These are phyloP conservation scores for Erethizon dorsatum DNA, from an alignment of 2,797 vertebrate genomes.

Conservation along the genomic window DNA sequence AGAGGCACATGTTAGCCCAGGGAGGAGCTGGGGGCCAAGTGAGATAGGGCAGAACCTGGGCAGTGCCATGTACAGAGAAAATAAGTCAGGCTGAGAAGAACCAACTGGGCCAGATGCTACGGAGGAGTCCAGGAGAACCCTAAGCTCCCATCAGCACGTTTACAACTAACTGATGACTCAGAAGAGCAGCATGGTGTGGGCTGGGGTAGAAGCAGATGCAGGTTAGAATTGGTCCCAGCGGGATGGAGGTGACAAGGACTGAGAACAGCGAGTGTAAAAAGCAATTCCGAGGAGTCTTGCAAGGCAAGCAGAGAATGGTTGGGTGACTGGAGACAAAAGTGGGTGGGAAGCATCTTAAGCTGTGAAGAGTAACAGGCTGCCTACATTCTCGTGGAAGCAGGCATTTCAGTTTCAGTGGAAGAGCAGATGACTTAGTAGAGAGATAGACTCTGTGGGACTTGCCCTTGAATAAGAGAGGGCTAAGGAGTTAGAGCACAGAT, in stretches of 20 bases:
- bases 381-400: not conserved
- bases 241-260: not conserved
- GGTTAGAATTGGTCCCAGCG: not conserved
- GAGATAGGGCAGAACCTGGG: not conserved
- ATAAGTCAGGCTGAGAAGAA: not conserved
- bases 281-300: not conserved
- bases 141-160: not conserved
- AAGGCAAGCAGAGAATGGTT: not conserved
- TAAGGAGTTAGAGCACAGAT: not conserved
- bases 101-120: rapidly evolving
- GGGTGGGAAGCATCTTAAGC: not conserved
- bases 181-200: not conserved
- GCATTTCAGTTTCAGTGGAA: not conserved
- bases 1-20: not conserved
- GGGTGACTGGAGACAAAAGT: not conserved
- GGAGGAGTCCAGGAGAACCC: not conserved
- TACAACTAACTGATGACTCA: too few species aligned
- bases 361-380: not conserved
- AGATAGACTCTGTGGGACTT: not conserved
- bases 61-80: not conserved
- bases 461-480: not conserved
- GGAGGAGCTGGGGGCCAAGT: not conserved
- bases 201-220: rapidly evolving
- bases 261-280: not conserved
- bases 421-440: not conserved